A percentile compares a stretch with the other conserved stretches of the same genome.
These are phyloP conservation scores for Isoperla grammatica DNA, from an alignment of 2,888 invertebrate genomes.

Conservation along the genomic window DNA sequence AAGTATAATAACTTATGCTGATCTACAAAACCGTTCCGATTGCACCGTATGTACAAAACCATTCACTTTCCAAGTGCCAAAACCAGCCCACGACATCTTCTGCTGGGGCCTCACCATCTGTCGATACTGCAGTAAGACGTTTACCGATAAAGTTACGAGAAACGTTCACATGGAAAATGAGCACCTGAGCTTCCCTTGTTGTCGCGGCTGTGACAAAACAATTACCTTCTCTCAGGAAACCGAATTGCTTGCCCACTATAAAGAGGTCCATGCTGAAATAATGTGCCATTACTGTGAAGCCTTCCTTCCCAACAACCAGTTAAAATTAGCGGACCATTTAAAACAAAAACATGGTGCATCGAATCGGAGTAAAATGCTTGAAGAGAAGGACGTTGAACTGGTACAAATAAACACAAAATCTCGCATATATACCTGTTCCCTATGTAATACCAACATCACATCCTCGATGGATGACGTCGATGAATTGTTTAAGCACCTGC, in stretches of 20 bases:
- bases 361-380: constrained; percentile 10
- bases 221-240: constrained; percentile 24
- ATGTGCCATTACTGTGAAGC: constrained; percentile 27
- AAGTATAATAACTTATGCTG: background rate
- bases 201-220: constrained; percentile 19
- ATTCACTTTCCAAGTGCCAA: constrained; percentile 30
- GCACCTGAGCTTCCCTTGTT: constrained; percentile 26
- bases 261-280: constrained; percentile 21
- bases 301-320: constrained; percentile 21
- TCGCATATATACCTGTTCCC: constrained; percentile 20
- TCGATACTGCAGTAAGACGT: constrained; percentile 26
- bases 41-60: constrained; percentile 30
- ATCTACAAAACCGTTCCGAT: background rate
- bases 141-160: constrained; percentile 20
- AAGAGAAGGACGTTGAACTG: constrained; percentile 14
- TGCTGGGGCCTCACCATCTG: constrained; percentile 27
- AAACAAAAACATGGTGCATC: constrained; percentile 22
- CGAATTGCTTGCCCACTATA: constrained; percentile 25
- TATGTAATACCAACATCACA: constrained; percentile 27
- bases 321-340: constrained; percentile 22
- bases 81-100: constrained; percentile 30
- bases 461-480: constrained; percentile 24
- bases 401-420: constrained; percentile 8
- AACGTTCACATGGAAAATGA: constrained; percentile 22
- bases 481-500: constrained; percentile 28